Base-by-base conservation (phyloP, 1,140 invertebrate genomes). In the Hylyphantes graminicola region DNA sequence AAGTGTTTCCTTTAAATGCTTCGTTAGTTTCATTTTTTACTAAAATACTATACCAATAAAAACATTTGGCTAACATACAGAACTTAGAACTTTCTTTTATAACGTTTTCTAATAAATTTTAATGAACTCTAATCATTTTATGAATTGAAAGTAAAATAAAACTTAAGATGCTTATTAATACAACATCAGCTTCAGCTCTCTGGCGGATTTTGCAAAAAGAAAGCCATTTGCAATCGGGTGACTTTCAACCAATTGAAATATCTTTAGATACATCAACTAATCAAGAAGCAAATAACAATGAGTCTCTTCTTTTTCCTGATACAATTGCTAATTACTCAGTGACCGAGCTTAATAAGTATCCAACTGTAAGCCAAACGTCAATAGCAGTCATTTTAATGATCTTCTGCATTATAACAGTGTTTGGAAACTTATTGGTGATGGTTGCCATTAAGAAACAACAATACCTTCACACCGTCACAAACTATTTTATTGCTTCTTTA, bases 401-500 rank as follows among this genome's bases (percentile, higher is more conserved):
- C 2, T 93, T 94, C 86, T 93, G 92, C 13, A 88, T 93, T 0
- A 91, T 91, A 0, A 93, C 93, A 0, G 91, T 93, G 21, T 93
- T 94, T 85, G 94, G 94, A 2, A 95, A 95, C 88, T 90, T 91
- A 7, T 89, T 95, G 10, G 94, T 95, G 0, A 94, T 94, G 70
- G 88, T 93, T 1, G 93, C 94, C 0, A 93, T 95, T 10, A 90
- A 92, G 2, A 90, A 93, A 0, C 93, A 94, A 87, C 88, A 93
- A 8, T 93, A 93, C 85, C 90, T 95, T 2, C 93, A 94, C 88
- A 93, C 93, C 8, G 92, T 94, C 7, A 94, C 93, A 17, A 95
- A 95, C 88, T 94, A 94, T 88, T 94, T 95, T 88, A 92, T 95
- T 59, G 94, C 94, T 11, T 95, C 94, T 0, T 88, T 95, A 63